A percentile compares a stretch with the other conserved stretches of the same genome.
These are phyloP conservation scores for Hiodon alosoides DNA, from an alignment of 2,113 vertebrate species.

Conservation along the genomic window DNA sequence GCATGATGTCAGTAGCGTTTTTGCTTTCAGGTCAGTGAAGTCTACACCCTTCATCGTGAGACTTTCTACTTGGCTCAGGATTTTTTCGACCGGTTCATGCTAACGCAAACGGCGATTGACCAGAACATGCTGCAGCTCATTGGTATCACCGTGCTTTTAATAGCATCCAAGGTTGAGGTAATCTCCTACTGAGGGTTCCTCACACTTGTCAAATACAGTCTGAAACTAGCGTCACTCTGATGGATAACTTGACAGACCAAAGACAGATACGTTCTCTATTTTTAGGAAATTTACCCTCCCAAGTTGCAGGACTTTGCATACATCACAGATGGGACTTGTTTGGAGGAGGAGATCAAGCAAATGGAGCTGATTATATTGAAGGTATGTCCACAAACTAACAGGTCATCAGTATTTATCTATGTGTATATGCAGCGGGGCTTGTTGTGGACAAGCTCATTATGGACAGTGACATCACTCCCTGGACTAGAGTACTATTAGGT, in stretches of 20 bases:
- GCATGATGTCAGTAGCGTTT: background rate
- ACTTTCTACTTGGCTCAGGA: slow-evolving; percentile 97
- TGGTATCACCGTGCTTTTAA: slow-evolving; percentile 90
- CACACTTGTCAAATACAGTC: background rate
- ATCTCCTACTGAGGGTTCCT: background rate
- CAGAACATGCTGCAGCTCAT: slow-evolving; percentile 91
- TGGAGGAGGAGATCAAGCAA: slow-evolving; percentile 82
- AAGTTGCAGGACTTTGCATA: slow-evolving; percentile 95
- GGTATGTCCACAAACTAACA: slow-evolving; percentile 50
- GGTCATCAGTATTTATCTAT: background rate
- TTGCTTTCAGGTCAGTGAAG: slow-evolving; percentile 81
- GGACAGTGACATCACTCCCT: too few species aligned
- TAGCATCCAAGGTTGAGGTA: slow-evolving; percentile 94
- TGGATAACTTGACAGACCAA: background rate
- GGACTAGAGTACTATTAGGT: too few species aligned
- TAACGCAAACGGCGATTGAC: slow-evolving; percentile 80
- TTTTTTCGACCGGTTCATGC: slow-evolving; percentile 94
- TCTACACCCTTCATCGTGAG: slow-evolving; percentile 89
- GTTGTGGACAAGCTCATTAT: too few species aligned
- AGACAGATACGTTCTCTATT: background rate
- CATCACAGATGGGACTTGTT: slow-evolving; percentile 91
- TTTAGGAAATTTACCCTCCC: slow-evolving; percentile 94
- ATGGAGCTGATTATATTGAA: slow-evolving; percentile 87
- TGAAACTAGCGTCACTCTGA: background rate
- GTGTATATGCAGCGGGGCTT: background rate